Percentiles rank a stretch among this genome's conserved stretches.
phyloP scores from a whole-genome alignment of 2,113 vertebrate genomes.

The Calyptommatus sinebrachiatus region DNA sequence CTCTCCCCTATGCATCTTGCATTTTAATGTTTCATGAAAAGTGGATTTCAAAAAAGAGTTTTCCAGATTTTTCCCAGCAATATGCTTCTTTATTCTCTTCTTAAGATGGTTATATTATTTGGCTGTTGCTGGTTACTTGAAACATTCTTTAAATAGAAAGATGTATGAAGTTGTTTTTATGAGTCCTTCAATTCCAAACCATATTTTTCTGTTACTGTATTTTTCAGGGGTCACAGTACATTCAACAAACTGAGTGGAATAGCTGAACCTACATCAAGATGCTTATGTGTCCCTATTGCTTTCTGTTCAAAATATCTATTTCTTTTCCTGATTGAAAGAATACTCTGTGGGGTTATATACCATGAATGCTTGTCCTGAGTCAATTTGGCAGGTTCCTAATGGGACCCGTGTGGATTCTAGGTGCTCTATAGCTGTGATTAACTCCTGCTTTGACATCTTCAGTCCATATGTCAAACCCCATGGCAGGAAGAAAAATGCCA shows the following conservation, averaged over 20 bases:
- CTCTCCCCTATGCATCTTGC: too few species aligned
- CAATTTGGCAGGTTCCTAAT: background rate
- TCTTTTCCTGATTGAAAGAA: rapidly evolving
- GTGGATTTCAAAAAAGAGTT: too few species aligned
- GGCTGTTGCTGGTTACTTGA: background rate
- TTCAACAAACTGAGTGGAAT: background rate
- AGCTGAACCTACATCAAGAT: background rate
- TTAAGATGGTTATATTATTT: background rate
- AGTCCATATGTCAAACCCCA: conserved; percentile 10
- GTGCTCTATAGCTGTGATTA: conserved; percentile 23
- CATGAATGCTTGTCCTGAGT: background rate
- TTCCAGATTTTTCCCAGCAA: too few species aligned
- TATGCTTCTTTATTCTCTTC: too few species aligned
- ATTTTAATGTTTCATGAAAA: too few species aligned
- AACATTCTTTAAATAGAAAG: background rate
- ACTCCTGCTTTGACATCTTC: background rate
- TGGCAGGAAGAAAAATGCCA: conserved; percentile 45
- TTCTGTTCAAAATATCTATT: background rate
- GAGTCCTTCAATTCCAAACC: background rate
- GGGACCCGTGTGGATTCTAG: background rate
- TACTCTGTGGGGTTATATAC: too few species aligned
- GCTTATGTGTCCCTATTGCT: background rate
- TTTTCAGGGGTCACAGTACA: background rate
- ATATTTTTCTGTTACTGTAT: background rate
- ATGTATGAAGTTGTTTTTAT: background rate